Evolutionary conservation across 2,113 vertebrate genomes (phyloP).

Genomic region (Columba janthina): DNA sequence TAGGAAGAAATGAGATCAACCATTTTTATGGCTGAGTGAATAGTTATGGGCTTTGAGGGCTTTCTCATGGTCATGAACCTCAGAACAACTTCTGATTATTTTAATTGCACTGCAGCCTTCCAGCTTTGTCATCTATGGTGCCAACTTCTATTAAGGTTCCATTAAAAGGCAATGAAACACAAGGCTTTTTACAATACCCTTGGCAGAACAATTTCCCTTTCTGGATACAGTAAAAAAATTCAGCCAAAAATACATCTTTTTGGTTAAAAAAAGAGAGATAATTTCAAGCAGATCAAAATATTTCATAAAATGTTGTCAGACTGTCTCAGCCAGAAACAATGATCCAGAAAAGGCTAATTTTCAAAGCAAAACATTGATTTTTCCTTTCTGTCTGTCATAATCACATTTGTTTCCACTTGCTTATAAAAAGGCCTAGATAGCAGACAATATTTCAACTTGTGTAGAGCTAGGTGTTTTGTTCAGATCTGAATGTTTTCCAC

Average conservation of each 20-base stretch:
- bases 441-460: neutral
- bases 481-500: neutral
- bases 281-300: slow-evolving; percentile 16
- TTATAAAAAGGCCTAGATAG: neutral
- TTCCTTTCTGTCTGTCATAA: neutral
- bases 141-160: slow-evolving; percentile 57
- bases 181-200: slow-evolving; percentile 56
- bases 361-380: slow-evolving; percentile 28
- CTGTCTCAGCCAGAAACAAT: slow-evolving; percentile 11
- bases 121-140: slow-evolving; percentile 42
- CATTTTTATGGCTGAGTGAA: slow-evolving; percentile 1
- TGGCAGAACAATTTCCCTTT: slow-evolving; percentile 46
- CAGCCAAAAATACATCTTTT: slow-evolving; percentile 16
- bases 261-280: neutral
- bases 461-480: neutral
- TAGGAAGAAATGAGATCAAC: slow-evolving; percentile 43
- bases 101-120: slow-evolving; percentile 57
- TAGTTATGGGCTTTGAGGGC: neutral
- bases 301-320: neutral
- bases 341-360: neutral
- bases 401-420: slow-evolving; percentile 8
- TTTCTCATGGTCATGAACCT: slow-evolving; percentile 44
- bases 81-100: slow-evolving; percentile 53
- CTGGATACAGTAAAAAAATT: slow-evolving; percentile 24
- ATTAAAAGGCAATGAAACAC: slow-evolving; percentile 64